These are phyloP conservation scores for Hetaerina titia DNA, from an alignment of 2,888 invertebrate species.

Conservation along the genomic window DNA sequence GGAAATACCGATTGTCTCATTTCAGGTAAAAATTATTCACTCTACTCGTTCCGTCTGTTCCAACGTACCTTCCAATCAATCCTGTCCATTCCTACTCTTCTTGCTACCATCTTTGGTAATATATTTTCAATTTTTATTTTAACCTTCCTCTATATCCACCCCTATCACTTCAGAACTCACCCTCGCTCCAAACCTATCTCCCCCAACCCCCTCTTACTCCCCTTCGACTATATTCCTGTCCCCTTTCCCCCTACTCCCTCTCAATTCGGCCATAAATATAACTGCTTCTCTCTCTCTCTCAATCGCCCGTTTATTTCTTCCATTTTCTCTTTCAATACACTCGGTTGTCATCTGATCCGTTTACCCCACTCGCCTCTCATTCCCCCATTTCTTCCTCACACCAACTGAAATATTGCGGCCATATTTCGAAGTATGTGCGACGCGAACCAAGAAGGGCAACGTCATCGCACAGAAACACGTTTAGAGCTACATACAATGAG, in stretches of 20 bases:
- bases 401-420: neutral
- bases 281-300: neutral
- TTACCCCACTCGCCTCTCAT: neutral
- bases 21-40: too few relatives aligned
- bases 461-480: too few relatives aligned
- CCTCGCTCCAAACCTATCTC: neutral
- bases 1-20: too few relatives aligned
- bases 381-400: neutral
- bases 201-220: neutral
- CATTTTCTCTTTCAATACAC: conserved; percentile 25
- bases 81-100: too few relatives aligned
- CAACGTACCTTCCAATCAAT: too few relatives aligned
- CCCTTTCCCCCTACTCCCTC: neutral
- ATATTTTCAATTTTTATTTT: neutral
- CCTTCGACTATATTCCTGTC: neutral
- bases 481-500: too few relatives aligned
- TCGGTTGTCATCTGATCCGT: neutral
- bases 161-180: neutral
- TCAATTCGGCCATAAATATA: neutral
- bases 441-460: neutral
- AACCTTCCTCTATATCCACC: neutral
- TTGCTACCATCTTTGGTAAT: neutral
- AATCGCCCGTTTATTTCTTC: conserved; percentile 10
- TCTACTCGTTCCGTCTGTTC: too few relatives aligned
- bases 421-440: neutral